Evolutionary conservation across 1,140 invertebrate genomes (phyloP), one percentile per base, ranked within the genome.

Genomic region (Scaptomyza hsui): DNA sequence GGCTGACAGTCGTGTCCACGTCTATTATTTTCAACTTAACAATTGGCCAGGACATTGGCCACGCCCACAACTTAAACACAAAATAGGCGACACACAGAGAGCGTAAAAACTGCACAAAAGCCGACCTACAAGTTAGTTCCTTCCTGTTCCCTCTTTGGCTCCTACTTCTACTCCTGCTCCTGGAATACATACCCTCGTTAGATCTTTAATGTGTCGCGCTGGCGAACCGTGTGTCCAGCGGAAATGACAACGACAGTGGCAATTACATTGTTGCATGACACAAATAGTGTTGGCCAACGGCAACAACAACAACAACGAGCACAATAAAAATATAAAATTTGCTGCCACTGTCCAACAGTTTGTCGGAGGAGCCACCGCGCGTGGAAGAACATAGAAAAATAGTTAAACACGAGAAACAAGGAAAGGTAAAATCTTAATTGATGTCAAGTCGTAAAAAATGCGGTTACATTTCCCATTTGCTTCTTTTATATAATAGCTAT

Each of bases 201-300:
- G 77, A 77, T 85, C 81, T 88, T 81, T 81, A 86, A 86, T 81
- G 82, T 78, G 63, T 75, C 68, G 61, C 41, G 21, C 41, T 53
- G 62, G 49, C 70, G 48, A 60, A 81, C 82, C 37, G 82, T 88
- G 83, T 90, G 83, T 89, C 78, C 80, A 89, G 78, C 89, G 89
- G 89, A 90, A 90, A 90, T 89, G 83, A 89, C 89, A 90, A 90
- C 89, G 89, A 89, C 89, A 90, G 80, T 90, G 89, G 89, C 89
- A 90, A 90, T 90, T 90, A 90, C 89, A 90, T 89, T 90, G 89
- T 90, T 90, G 88, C 89, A 90, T 90, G 89, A 90, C 89, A 90
- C 83, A 90, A 90, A 90, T 82, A 85, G 83, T 89, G 83, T 90
- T 89, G 73, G 59, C 45, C 60, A 63, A 56, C 64, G 68, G 29